Conservation (phyloP, 1,140 invertebrate species). For the Spodoptera frugiperda region DNA sequence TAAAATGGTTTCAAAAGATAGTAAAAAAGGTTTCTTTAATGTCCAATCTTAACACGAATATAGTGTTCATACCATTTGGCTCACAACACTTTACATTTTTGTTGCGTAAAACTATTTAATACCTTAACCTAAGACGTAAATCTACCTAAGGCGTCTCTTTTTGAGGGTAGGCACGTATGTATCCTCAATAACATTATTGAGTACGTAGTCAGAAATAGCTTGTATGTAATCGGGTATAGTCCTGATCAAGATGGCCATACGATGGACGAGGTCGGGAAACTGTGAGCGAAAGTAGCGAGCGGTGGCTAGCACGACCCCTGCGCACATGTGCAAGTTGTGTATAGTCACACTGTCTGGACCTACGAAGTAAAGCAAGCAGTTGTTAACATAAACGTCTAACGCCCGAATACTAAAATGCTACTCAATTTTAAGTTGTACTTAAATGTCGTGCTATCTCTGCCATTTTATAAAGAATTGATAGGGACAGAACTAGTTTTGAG, state of each 20-base stretch:
- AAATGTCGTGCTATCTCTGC: too few species aligned
- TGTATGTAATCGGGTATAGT: constrained; percentile 12
- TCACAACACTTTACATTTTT: too few species aligned
- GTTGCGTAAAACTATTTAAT: too few species aligned
- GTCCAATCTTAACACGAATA: too few species aligned
- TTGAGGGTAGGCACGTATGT: neutral
- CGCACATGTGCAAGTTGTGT: constrained; percentile 51
- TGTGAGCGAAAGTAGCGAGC: constrained; percentile 32
- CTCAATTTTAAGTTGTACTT: too few species aligned
- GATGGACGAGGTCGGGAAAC: neutral
- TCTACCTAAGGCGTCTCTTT: neutral
- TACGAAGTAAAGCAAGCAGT: neutral
- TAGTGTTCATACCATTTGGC: too few species aligned
- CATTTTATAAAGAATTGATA: too few species aligned
- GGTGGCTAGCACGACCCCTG: constrained; percentile 49
- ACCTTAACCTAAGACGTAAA: neutral
- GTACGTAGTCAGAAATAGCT: constrained; percentile 41
- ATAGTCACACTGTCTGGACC: constrained; percentile 8
- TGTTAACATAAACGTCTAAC: too few species aligned
- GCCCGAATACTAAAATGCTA: too few species aligned
- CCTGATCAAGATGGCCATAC: constrained; percentile 2
- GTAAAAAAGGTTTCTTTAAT: too few species aligned
- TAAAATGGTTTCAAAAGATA: too few species aligned
- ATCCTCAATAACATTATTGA: neutral
- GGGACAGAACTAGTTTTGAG: too few species aligned